A percentile compares a stretch with the other conserved stretches of the same genome.
Conservation (phyloP, 2,113 vertebrate genomes). For the Mixornis gularis region DNA sequence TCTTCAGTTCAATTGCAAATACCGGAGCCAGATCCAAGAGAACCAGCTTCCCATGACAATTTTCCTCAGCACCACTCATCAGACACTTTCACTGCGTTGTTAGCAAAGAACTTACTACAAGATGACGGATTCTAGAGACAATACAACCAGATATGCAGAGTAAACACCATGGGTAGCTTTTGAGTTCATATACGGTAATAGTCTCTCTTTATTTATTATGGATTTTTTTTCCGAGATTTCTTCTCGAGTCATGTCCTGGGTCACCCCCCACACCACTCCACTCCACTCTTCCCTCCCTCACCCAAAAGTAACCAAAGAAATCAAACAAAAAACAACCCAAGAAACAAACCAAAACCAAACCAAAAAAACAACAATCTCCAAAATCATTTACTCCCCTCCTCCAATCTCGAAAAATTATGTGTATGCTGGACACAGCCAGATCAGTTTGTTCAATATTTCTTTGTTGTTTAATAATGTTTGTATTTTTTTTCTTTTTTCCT, state of each 20-base stretch:
- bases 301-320: conserved; percentile 33
- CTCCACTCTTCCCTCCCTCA: conserved; percentile 40
- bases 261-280: conserved; percentile 8
- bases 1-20: conserved; percentile 45
- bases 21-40: conserved; percentile 60
- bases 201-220: conserved; percentile 68
- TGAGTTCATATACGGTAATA: conserved; percentile 75
- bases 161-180: conserved; percentile 73
- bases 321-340: conserved; percentile 55
- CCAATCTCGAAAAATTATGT: conserved; percentile 69
- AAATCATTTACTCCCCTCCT: conserved; percentile 74
- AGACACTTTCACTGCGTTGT: conserved; percentile 44
- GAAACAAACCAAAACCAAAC: conserved; percentile 49
- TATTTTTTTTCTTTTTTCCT: conserved; percentile 20
- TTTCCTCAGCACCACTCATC: conserved; percentile 39
- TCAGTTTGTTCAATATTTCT: conserved; percentile 40
- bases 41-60: conserved; percentile 51
- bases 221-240: conserved; percentile 27
- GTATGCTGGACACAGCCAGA: conserved; percentile 69
- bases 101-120: conserved; percentile 70
- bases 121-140: conserved; percentile 72
- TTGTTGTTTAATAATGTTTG: conserved; percentile 24
- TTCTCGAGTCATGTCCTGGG: conserved; percentile 54
- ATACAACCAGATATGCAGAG: conserved; percentile 76
- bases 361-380: conserved; percentile 53